Conservation (phyloP, 2,888 invertebrate species). For the Dinocampus coccinellae region DNA sequence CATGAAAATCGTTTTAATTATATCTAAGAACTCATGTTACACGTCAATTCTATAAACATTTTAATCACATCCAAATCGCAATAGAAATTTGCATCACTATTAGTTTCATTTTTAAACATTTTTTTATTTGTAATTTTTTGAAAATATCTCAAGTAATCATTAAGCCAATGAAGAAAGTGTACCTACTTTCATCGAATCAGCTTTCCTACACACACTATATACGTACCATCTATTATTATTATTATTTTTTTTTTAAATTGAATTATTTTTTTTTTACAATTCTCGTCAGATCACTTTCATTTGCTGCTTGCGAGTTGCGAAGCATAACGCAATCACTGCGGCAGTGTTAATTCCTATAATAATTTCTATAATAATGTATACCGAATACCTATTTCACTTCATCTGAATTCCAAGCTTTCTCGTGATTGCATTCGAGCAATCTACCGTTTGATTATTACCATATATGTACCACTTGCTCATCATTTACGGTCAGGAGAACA, state of each 20-base stretch:
- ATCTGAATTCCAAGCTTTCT: not conserved
- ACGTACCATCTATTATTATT: not conserved
- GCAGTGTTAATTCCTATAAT: conserved; percentile 18
- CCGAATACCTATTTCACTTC: conserved; percentile 11
- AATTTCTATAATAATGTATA: conserved; percentile 29
- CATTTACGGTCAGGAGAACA: conserved; percentile 7
- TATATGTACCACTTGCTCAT: conserved; percentile 17
- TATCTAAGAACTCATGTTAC: not conserved
- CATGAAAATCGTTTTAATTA: too few species aligned
- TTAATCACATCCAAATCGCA: not conserved
- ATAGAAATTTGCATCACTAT: not conserved
- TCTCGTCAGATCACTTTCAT: conserved; percentile 55
- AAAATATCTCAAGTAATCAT: conserved; percentile 20
- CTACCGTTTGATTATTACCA: conserved; percentile 7
- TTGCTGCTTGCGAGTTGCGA: conserved; percentile 49
- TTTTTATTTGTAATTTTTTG: conserved; percentile 10
- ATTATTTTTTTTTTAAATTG: too few species aligned
- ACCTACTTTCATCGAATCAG: conserved; percentile 29
- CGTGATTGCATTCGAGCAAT: not conserved
- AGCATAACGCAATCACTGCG: conserved; percentile 46
- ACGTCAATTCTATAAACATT: not conserved
- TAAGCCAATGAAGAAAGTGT: conserved; percentile 25
- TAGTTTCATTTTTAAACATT: not conserved
- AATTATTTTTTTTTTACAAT: not conserved
- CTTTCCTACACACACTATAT: conserved; percentile 13